Evolutionary conservation across 2,888 invertebrate genomes (phyloP), one percentile per base, ranked within the genome.

Genomic region (Agrochola circellaris): DNA sequence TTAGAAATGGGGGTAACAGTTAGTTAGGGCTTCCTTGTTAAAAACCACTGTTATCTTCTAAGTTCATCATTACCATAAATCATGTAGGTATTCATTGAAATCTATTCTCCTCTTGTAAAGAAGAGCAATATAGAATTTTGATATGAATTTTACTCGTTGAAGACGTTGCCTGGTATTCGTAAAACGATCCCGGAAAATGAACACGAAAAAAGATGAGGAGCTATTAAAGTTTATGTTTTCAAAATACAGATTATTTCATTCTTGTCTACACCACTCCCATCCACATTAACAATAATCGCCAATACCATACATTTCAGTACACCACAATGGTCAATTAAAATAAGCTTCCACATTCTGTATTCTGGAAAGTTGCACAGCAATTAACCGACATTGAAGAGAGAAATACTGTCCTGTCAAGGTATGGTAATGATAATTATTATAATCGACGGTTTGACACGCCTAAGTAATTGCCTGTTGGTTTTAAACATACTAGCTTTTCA

Each of bases 391-490:
- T 84, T 84, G 76, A 75, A 75, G 66, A 77, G 77, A 81, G 84
- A 82, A 80, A 78, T 87, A 80, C 82, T 77, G 75, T 73, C 13
- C 65, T 71, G 76, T 73, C 80, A 76, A 73, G 80, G 67, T 82
- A 85, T 87, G 85, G 77, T 82, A 88, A 88, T 85, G 77, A 88
- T 85, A 87, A 88, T 88, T 87, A 87, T 88, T 85, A 78, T 88
- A 88, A 88, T 85, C 87, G 81, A 85, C 73, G 74, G 68, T 65
- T 87, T 88, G 83, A 87, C 87, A 85, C 83, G 77, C 64, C 83
- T 82, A 84, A 87, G 83, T 87, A 87, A 87, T 87, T 87, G 77
- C 81, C 61, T 82, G 86, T 81, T 82, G 84, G 73, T 81, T 79
- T 84, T 58, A 77, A 76, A 65, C 73, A 76, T 79, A 85, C 77